Conservation (phyloP, 2,888 invertebrate species). For the Sabatieria punctata region DNA sequence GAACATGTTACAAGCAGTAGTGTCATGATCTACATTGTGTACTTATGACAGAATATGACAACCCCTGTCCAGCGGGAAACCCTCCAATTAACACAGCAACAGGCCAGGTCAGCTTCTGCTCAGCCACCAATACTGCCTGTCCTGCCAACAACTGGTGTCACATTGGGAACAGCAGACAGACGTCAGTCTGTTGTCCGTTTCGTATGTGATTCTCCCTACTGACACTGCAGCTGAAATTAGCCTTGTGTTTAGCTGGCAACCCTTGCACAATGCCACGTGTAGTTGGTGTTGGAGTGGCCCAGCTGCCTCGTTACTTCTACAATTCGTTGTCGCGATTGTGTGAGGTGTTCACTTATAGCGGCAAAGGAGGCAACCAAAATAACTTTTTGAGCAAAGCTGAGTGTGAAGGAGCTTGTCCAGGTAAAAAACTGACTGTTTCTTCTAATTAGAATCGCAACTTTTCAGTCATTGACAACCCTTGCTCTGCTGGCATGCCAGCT, state of each 20-base stretch:
- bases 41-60: constrained; percentile 8
- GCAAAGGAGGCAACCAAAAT: constrained; percentile 19
- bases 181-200: constrained; percentile 13
- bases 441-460: not conserved
- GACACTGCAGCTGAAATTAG: no score
- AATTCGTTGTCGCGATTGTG: constrained; percentile 11
- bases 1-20: not conserved
- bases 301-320: constrained; percentile 17
- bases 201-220: constrained; percentile 3
- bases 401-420: constrained; percentile 16
- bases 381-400: constrained; percentile 17
- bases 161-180: constrained; percentile 11
- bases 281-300: constrained; percentile 11
- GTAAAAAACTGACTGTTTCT: constrained; percentile 8
- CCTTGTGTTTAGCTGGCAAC: constrained; percentile 8
- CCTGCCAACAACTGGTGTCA: constrained; percentile 13
- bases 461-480: constrained; percentile 12
- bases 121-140: constrained; percentile 7
- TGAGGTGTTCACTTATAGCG: constrained; percentile 15
- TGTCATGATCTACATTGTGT: not conserved
- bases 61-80: constrained; percentile 10
- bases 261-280: constrained; percentile 11
- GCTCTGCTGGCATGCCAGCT: constrained; percentile 11
- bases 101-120: constrained; percentile 7
- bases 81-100: constrained; percentile 1